Base-by-base conservation (phyloP, 2,888 invertebrate genomes). In the Macrophya annulata region DNA sequence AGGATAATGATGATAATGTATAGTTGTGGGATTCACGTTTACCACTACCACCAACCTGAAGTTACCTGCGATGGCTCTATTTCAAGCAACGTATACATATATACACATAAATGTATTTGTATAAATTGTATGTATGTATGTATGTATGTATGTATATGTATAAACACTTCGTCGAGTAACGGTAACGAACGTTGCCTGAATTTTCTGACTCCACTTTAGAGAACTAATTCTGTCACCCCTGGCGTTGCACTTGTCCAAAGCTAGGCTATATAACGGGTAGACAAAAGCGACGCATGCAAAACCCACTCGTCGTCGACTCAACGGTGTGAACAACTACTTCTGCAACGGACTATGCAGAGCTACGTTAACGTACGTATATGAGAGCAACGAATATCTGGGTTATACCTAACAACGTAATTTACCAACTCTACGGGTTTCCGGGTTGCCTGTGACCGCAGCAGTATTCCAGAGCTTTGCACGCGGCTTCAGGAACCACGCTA, bases 321-420 rank as follows among this genome's bases (percentile, higher is more conserved):
- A 55, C 31, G 48, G 68, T 65, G 83, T 71, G 65, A 83, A 83
- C 45, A 83, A 83, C 83, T 68, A 83, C 83, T 83, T 21, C 48
- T 40, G 48, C 65, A 17, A 15, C 65, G 31, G 48, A 9, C 68
- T 62, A 31, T 31, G 31, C 37, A 8, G 82, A 45, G 68, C 48
- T 43, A 48, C 48, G 31, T 31, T n/a, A n/a, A 31, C 3, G 31
- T 31, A 31, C 3, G 31, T 31, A 31, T 31, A 31, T 3, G 31
- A 3, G 45, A 25, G 83, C 9, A 25, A 51, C 68, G 45, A 71
- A 71, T 83, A 83, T 83, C 83, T 71, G 83, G 83, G 65, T 83
- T 83, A 83, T 83, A 83, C 48, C 83, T 83, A 83, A 83, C 68
- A 83, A 48, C 68, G 83, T 43, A 83, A 83, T 83, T 83, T 37